These are phyloP conservation scores for Lasioglossum vierecki DNA, from an alignment of 2,888 invertebrate genomes.

Conservation along the genomic window DNA sequence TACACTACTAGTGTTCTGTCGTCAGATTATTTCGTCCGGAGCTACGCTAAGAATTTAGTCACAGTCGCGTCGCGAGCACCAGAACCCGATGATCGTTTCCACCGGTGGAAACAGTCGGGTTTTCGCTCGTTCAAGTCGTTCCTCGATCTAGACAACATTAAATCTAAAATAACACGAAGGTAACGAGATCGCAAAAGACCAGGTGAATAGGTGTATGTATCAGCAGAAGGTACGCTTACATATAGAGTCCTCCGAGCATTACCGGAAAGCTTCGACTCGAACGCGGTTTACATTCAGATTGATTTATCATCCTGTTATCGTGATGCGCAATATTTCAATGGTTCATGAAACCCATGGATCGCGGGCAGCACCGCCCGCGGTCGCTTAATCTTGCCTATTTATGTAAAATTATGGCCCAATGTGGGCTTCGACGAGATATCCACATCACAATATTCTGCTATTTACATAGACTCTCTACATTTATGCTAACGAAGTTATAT, in stretches of 20 bases:
- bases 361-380: slow-evolving; percentile 4
- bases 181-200: slow-evolving; percentile 21
- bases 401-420: slow-evolving; percentile 65
- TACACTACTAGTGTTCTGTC: slow-evolving; percentile 43
- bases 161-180: slow-evolving; percentile 45
- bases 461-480: slow-evolving; percentile 58
- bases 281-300: slow-evolving; percentile 28
- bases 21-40: slow-evolving; percentile 32
- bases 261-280: slow-evolving; percentile 14
- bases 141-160: slow-evolving; percentile 37
- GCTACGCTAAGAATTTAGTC: slow-evolving; percentile 53
- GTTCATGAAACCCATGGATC: slow-evolving; percentile 14
- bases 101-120: neutral
- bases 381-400: slow-evolving; percentile 38
- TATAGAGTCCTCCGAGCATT: slow-evolving; percentile 11
- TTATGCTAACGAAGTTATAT: slow-evolving; percentile 35
- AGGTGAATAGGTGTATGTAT: slow-evolving; percentile 20
- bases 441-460: slow-evolving; percentile 48
- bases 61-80: slow-evolving; percentile 34
- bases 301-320: slow-evolving; percentile 21
- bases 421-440: slow-evolving; percentile 54
- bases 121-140: slow-evolving; percentile 14
- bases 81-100: neutral
- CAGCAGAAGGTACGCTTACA: slow-evolving; percentile 25
- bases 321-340: slow-evolving; percentile 37